These are phyloP conservation scores for Apotomis turbidana DNA, from an alignment of 2,888 invertebrate species.

Conservation along the genomic window DNA sequence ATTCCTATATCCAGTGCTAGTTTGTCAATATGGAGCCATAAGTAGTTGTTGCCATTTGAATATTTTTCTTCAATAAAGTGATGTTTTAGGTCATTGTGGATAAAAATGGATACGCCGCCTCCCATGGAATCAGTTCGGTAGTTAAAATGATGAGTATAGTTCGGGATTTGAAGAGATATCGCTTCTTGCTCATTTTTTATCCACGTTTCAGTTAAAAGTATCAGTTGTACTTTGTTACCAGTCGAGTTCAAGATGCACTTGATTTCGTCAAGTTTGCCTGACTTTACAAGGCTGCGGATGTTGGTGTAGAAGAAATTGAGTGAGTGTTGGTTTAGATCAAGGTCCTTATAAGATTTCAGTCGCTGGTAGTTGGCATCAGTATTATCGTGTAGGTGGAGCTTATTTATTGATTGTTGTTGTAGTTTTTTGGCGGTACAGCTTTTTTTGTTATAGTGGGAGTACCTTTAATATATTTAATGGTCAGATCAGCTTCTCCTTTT, in stretches of 20 bases:
- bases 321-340: neutral
- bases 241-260: neutral
- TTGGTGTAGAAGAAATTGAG: conserved; percentile 10
- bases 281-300: neutral
- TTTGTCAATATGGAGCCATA: too few species aligned
- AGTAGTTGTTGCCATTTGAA: neutral
- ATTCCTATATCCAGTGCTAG: too few species aligned
- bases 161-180: neutral
- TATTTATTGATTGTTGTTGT: too few species aligned
- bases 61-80: neutral
- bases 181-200: neutral
- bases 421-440: neutral
- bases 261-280: neutral
- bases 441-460: neutral
- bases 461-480: conserved; percentile 3
- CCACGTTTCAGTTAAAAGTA: neutral
- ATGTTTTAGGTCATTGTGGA: conserved; percentile 4
- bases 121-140: too few species aligned
- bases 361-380: neutral
- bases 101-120: neutral
- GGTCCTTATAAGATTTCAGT: neutral
- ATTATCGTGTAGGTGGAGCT: neutral
- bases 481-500: neutral
- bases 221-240: neutral
- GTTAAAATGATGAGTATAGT: too few species aligned